Conservation (phyloP, 1,140 invertebrate genomes). For the Drosophila teissieri region DNA sequence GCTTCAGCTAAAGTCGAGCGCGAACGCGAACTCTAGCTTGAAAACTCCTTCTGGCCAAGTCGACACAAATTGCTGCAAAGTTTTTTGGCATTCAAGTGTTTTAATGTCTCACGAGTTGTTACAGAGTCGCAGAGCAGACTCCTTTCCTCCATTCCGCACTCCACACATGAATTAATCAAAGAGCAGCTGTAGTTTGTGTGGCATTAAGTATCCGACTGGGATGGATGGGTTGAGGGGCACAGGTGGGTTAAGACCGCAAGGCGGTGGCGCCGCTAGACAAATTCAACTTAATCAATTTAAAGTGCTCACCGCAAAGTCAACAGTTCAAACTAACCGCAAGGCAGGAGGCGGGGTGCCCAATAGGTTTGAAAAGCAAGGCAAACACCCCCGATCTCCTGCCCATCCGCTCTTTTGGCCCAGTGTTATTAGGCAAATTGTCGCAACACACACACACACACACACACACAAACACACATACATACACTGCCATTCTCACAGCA, state of each 20-base stretch:
- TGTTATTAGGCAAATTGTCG: conserved; percentile 78
- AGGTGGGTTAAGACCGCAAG: conserved; percentile 39
- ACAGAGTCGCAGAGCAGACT: conserved; percentile 31
- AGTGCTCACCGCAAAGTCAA: conserved; percentile 79
- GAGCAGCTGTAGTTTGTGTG: conserved; percentile 55
- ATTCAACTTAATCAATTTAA: conserved; percentile 83
- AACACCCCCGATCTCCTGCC: conserved; percentile 8
- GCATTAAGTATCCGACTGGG: conserved; percentile 61
- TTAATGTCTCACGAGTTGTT: conserved; percentile 76
- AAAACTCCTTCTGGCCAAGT: conserved; percentile 62
- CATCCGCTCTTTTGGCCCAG: conserved; percentile 2
- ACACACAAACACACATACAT: conserved; percentile 15
- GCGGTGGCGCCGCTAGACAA: conserved; percentile 68
- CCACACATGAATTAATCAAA: conserved; percentile 69
- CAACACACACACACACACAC: conserved; percentile 40
- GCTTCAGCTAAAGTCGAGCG: conserved; percentile 29
- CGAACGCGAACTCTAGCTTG: conserved; percentile 31
- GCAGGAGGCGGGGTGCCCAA: not conserved
- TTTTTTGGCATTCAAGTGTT: conserved; percentile 75
- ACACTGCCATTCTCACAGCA: conserved; percentile 44
- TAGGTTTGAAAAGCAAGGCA: conserved; percentile 23
- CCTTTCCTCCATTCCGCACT: conserved; percentile 25
- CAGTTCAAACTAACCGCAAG: conserved; percentile 80
- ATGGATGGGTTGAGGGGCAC: not conserved
- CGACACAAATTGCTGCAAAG: conserved; percentile 72